Evolutionary conservation across 2,113 vertebrate species (phyloP), one percentile per base, ranked within the genome.

Genomic region (Silurus asotus): DNA sequence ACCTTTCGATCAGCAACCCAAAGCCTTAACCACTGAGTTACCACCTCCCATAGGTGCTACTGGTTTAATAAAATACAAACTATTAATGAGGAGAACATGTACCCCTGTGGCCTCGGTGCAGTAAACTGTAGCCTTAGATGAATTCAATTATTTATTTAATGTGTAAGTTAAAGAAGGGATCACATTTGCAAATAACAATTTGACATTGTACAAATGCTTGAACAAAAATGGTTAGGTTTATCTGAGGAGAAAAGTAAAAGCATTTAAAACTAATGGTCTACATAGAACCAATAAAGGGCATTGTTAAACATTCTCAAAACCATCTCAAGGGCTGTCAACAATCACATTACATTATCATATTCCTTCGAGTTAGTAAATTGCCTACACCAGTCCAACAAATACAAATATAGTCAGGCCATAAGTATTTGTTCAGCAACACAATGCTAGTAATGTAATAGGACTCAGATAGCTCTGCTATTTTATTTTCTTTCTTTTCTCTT

Each of bases 301-400:
- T 55, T 74, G 81, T 37, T n/a, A 84, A 84, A 65, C 64, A 56
- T 79, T 79, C 62, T 67, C 8, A 83, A 37, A 51, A 28, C 3
- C 72, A n/a, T 13, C 15, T 51, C 83, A 65, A 65, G 59, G 74
- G 9, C 8, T 8, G 45, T 25, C 37, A 61, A 49, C 37, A 37
- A 37, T 37, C 37, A 37, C 37, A 37, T 37, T 37, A 37, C 20
- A 23, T 74, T 49, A 61, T 48, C 8, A 69, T n/a, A 55, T 45
- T 19, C 17, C 51, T 19, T 49, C 67, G 49, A 67, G 19, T 53
- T 49, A n/a, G 6, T 61, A 28, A 37, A 65, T 45, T 55, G 53
- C n/a, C 61, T 61, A 78, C 83, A 65, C 83, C 49, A 78, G 10
- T 45, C 28, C n/a, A 85, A 55, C 72, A 25, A 76, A 64, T 64